These are phyloP conservation scores for Gadopsis marmoratus DNA, from an alignment of 2,797 vertebrate species.

Conservation along the genomic window DNA sequence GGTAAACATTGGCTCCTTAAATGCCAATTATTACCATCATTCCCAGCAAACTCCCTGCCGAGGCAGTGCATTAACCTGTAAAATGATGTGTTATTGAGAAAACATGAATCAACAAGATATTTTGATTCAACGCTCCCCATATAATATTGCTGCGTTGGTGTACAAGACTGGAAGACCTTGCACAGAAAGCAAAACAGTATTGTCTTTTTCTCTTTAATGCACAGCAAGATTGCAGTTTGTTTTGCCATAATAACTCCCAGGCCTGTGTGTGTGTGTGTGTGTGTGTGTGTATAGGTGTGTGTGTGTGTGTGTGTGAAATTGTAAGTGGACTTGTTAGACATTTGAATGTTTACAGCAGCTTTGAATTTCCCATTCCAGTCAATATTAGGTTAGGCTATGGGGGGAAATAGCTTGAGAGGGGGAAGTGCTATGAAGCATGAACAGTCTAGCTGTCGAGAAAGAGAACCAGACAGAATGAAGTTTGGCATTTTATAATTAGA, in stretches of 20 bases:
- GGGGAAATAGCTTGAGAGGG: constrained; percentile 70
- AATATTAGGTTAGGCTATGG: constrained; percentile 80
- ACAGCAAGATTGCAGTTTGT: constrained; percentile 63
- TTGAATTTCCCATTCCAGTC: constrained; percentile 82
- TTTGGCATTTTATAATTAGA: constrained; percentile 86
- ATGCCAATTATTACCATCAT: constrained; percentile 75
- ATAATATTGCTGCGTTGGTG: constrained; percentile 36
- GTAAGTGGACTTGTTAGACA: constrained; percentile 80
- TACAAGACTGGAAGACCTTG: constrained; percentile 46
- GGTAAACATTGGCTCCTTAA: constrained; percentile 76
- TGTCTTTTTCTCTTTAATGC: constrained; percentile 51
- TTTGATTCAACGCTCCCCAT: constrained; percentile 35
- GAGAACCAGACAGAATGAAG: constrained; percentile 71
- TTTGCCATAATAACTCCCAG: constrained; percentile 73
- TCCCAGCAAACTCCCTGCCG: constrained; percentile 60
- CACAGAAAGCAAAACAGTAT: constrained; percentile 47
- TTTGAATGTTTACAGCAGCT: constrained; percentile 82
- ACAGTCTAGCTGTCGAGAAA: constrained; percentile 74
- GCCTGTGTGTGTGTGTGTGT: constrained; percentile 65
- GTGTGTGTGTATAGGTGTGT: too few species aligned
- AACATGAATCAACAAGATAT: constrained; percentile 51
- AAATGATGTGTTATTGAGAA: constrained; percentile 57
- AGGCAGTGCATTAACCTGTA: constrained; percentile 63
- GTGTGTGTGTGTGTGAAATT: constrained; percentile 77
- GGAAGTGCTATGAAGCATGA: constrained; percentile 81